Percentiles rank a stretch among this genome's conserved stretches.
These are phyloP conservation scores for Sinodicranocentrus sp. DNA, from an alignment of 2,888 invertebrate genomes.

Conservation along the genomic window DNA sequence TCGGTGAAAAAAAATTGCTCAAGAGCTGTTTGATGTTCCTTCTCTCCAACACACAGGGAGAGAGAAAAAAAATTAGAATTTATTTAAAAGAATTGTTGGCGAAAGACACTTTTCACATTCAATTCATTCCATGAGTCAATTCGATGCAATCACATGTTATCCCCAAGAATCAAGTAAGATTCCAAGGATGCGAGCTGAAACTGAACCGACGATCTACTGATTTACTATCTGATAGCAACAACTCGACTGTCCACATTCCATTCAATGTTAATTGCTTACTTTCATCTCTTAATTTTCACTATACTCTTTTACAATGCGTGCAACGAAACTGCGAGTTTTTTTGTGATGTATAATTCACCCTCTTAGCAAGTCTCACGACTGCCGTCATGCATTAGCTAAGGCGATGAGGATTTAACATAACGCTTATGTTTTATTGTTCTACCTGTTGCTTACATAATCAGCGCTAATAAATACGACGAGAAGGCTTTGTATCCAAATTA, in stretches of 20 bases:
- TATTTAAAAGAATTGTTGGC: too few relatives aligned
- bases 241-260: constrained; percentile 60
- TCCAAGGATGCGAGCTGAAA: constrained; percentile 21
- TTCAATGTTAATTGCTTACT: constrained; percentile 65
- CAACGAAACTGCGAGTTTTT: constrained; percentile 7
- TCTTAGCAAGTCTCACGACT: constrained; percentile 8
- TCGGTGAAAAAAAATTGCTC: constrained; percentile 20
- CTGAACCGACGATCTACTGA: constrained; percentile 38
- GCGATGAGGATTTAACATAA: constrained; percentile 3
- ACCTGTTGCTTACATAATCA: not conserved
- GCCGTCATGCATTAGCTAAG: constrained; percentile 2
- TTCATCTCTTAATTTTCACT: constrained; percentile 68
- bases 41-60: constrained; percentile 14
- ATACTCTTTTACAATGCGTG: not conserved
- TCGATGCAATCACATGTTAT: constrained; percentile 16
- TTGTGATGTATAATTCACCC: not conserved
- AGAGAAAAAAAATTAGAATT: not conserved
- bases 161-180: constrained; percentile 13
- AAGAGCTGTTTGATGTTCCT: constrained; percentile 19
- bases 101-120: constrained; percentile 27
- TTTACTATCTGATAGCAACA: constrained; percentile 55
- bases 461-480: not conserved
- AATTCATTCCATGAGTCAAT: too few relatives aligned
- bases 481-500: not conserved
- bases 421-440: constrained; percentile 23